A percentile compares a stretch with the other conserved stretches of the same genome.
Evolutionary conservation across 2,888 invertebrate species (phyloP).

Genomic region (Drosophila pullipes): DNA sequence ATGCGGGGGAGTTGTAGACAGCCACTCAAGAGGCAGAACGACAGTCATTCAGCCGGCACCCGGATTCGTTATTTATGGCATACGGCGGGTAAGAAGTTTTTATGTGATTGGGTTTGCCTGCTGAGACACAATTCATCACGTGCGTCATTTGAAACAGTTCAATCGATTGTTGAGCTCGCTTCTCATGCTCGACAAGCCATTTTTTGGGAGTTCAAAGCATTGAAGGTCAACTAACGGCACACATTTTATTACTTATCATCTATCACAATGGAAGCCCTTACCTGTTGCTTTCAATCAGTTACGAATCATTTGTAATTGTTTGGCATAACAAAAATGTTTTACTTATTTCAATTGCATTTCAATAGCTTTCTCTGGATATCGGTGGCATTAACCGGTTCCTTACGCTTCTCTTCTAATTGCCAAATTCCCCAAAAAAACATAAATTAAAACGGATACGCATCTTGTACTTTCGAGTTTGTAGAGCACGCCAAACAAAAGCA

Average conservation of each 20-base stretch:
- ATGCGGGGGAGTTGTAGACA: constrained; percentile 7
- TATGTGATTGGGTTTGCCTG: constrained; percentile 37
- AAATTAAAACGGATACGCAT: constrained; percentile 62
- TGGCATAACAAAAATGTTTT: constrained; percentile 18
- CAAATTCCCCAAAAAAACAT: constrained; percentile 48
- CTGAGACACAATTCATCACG: constrained; percentile 75
- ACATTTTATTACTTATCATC: constrained; percentile 18
- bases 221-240: constrained; percentile 47
- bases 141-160: constrained; percentile 78
- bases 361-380: constrained; percentile 43
- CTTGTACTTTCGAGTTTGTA: constrained; percentile 71
- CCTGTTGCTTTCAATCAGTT: constrained; percentile 11
- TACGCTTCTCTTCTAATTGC: constrained; percentile 50
- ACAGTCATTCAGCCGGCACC: constrained; percentile 60
- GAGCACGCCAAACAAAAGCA: constrained; percentile 29
- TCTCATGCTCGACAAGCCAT: neutral
- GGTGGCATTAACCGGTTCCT: constrained; percentile 62
- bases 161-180: constrained; percentile 48
- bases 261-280: constrained; percentile 9
- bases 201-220: constrained; percentile 19
- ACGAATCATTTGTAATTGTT: constrained; percentile 22
- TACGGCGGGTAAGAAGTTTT: constrained; percentile 32
- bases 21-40: constrained; percentile 40
- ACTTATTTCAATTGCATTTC: constrained; percentile 28
- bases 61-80: constrained; percentile 79